A percentile compares a stretch with the other conserved stretches of the same genome.
These are phyloP conservation scores for Oophaga pumilio DNA, from an alignment of 2,113 vertebrate species.

Conservation along the genomic window DNA sequence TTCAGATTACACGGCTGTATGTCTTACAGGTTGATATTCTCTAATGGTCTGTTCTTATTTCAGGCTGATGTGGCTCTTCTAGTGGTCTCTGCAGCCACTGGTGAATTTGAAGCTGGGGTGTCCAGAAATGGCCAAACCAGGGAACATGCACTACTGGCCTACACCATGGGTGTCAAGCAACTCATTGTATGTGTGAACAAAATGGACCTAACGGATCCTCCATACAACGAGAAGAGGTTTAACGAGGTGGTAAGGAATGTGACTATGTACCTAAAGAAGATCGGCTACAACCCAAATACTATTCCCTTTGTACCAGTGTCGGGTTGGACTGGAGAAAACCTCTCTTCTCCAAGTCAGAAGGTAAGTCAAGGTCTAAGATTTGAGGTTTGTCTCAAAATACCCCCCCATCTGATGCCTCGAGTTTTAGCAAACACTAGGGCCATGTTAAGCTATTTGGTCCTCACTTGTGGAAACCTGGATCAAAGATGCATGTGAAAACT, in stretches of 20 bases:
- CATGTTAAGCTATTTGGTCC: neutral
- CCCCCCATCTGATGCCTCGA: neutral
- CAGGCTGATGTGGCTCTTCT: slow-evolving; percentile 77
- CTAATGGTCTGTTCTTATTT: neutral
- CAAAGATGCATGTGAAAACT: neutral
- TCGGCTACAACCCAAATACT: slow-evolving; percentile 69
- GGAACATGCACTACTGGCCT: slow-evolving; percentile 76
- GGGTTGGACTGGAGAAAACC: slow-evolving; percentile 80
- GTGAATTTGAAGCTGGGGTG: slow-evolving; percentile 75
- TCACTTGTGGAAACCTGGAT: neutral
- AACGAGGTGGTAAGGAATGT: slow-evolving; percentile 75
- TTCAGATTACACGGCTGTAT: no score
- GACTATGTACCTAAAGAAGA: slow-evolving; percentile 74
- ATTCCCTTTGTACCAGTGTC: slow-evolving; percentile 77
- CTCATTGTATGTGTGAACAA: slow-evolving; percentile 81
- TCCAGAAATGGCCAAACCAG: slow-evolving; percentile 77
- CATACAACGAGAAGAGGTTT: slow-evolving; percentile 75
- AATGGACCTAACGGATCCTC: slow-evolving; percentile 77
- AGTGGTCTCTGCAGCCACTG: slow-evolving; percentile 75
- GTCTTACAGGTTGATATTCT: no score
- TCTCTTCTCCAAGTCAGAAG: slow-evolving; percentile 73
- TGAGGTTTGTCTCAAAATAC: no score
- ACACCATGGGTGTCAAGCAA: slow-evolving; percentile 79
- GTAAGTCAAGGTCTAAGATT: slow-evolving; percentile 57
- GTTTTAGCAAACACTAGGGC: no score